Conservation (phyloP, 53 echinoderm and acorn worm species). For the Antedon mediterranea region DNA sequence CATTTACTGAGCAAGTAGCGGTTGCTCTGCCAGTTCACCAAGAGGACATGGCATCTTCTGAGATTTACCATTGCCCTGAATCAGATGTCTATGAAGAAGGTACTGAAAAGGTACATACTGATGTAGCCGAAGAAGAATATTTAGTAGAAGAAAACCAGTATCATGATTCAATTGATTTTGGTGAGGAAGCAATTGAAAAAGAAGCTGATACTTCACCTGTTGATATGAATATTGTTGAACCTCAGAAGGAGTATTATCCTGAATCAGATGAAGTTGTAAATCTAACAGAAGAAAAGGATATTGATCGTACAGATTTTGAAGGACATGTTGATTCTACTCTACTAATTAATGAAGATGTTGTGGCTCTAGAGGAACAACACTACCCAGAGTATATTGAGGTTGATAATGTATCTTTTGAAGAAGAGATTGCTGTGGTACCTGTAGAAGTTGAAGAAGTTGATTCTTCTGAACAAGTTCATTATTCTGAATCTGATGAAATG, state of each 20-base stretch:
- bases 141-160: neutral
- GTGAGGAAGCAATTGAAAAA: neutral
- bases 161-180: neutral
- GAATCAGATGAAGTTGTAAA: neutral
- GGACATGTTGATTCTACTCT: conserved; percentile 9
- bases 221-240: neutral
- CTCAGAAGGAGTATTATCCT: neutral
- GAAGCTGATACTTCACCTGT: neutral
- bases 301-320: neutral
- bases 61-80: neutral
- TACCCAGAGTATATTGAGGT: neutral
- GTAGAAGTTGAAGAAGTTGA: conserved; percentile 11
- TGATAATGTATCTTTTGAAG: neutral
- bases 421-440: neutral
- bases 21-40: conserved; percentile 1
- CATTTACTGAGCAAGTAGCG: conserved; percentile 1
- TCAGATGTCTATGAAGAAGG: too few species aligned
- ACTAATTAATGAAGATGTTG: conserved; percentile 18
- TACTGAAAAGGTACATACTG: neutral
- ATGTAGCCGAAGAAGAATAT: conserved; percentile 2
- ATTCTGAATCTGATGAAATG: neutral
- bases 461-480: neutral
- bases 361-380: conserved; percentile 6
- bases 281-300: neutral
- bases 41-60: conserved; percentile 1